Base-by-base conservation (phyloP, 2,113 vertebrate genomes). In the Callocephalon fimbriatum region DNA sequence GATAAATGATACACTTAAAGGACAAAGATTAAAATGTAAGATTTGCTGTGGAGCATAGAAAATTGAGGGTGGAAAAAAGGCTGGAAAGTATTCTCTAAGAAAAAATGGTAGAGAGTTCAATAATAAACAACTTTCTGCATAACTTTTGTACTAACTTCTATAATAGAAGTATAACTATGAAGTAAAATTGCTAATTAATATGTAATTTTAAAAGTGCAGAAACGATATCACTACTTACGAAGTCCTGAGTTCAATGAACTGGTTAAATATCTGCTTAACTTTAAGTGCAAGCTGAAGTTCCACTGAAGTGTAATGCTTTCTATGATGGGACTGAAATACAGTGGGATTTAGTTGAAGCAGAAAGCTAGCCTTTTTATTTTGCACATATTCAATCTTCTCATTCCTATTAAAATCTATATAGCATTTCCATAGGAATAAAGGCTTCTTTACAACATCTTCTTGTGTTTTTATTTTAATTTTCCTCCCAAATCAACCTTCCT, bases 251-350 rank as follows among this genome's bases (percentile, higher is more conserved):
- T 37, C 21, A 26, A 59, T 44, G 26, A 10, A 47, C 3, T 68
- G 18, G 53, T 93, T 27, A 85, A 85, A 2, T n/a, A 44, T 7
- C 12, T 65, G 7, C 35, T 67, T 89, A 71, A 51, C 1, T 38
- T 35, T 51, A 79, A 79, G 20, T 31, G 63, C 6, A 59, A 50
- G 4, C 15, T 78, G 32, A 91, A 50, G 23, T 82, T 85, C 47
- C 0, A 0, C 23, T 78, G 22, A 63, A 29, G 8, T 10, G 27
- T 66, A 90, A n/a, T 38, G 1, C 0, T 63, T 44, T 59, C 25
- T 16, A 10, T 54, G 7, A 15, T 54, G 18, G 4, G 23, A 2
- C 68, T 82, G 79, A 50, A 40, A 2, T 58, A 12, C 3, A 40
- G 12, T 18, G 17, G 4, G 14, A 40, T 79, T 86, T 68, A 72